Evolutionary conservation across 2,113 vertebrate genomes (phyloP).

Genomic region (Zosterops borbonicus): DNA sequence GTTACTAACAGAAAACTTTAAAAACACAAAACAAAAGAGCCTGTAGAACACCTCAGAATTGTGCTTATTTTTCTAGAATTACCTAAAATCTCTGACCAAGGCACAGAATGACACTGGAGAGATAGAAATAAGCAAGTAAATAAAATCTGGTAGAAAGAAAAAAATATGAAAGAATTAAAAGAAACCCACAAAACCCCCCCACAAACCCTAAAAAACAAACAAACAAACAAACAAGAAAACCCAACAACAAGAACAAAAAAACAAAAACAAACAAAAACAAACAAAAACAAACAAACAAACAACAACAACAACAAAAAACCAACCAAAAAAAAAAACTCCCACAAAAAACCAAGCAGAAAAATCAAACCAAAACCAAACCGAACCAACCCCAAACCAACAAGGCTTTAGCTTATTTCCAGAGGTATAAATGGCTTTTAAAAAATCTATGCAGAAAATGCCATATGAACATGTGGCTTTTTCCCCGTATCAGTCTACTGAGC

Average conservation of each 20-base stretch:
- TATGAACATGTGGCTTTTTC: background rate
- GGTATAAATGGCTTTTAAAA: background rate
- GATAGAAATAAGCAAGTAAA: background rate
- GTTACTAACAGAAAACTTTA: background rate
- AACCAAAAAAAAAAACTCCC: too few relatives aligned
- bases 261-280: background rate
- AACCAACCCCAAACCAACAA: background rate
- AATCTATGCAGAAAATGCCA: background rate
- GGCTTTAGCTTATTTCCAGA: background rate
- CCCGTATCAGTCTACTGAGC: background rate
- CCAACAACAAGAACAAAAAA: background rate
- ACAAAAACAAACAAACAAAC: background rate
- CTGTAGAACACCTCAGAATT: background rate
- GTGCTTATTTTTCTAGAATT: background rate
- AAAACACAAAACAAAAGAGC: background rate
- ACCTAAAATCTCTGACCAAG: background rate
- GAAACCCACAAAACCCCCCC: background rate
- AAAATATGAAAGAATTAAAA: background rate
- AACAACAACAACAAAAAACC: background rate
- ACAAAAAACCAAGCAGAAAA: background rate
- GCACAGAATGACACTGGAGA: background rate
- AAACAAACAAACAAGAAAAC: background rate
- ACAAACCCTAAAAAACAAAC: background rate
- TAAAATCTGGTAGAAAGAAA: background rate
- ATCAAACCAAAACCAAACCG: too few relatives aligned